phyloP scores from a whole-genome alignment of 2,113 vertebrate genomes.

The Grus americana region DNA sequence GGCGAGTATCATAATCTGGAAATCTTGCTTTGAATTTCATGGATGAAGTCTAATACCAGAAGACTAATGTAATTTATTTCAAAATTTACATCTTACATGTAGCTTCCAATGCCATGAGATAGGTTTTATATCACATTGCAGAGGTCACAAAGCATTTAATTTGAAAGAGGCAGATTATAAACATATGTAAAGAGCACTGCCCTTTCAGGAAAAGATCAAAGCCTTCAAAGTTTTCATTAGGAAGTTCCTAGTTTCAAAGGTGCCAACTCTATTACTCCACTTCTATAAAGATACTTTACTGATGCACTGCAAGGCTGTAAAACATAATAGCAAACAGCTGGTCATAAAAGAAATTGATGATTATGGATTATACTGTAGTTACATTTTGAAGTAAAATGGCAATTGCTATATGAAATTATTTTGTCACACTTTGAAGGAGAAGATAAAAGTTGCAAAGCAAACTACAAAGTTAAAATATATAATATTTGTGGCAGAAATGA shows the following conservation, averaged over 20 bases:
- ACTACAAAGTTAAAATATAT: background rate
- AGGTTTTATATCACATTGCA: background rate
- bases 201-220: background rate
- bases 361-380: slow-evolving; percentile 28
- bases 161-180: background rate
- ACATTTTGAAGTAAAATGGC: slow-evolving; percentile 3
- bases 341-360: slow-evolving; percentile 37
- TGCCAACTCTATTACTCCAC: background rate
- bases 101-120: background rate
- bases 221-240: background rate
- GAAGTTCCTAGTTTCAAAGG: background rate
- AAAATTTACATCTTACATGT: background rate
- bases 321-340: background rate
- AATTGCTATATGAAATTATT: background rate
- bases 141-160: background rate
- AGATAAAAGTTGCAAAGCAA: background rate
- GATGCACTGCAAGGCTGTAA: background rate
- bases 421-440: background rate
- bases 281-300: background rate
- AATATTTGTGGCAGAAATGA: background rate
- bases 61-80: background rate
- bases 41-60: background rate
- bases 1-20: background rate
- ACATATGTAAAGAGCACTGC: background rate
- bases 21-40: background rate